phyloP scores from a whole-genome alignment of 2,797 vertebrate species.

The Crossoptilon crossoptilon region DNA sequence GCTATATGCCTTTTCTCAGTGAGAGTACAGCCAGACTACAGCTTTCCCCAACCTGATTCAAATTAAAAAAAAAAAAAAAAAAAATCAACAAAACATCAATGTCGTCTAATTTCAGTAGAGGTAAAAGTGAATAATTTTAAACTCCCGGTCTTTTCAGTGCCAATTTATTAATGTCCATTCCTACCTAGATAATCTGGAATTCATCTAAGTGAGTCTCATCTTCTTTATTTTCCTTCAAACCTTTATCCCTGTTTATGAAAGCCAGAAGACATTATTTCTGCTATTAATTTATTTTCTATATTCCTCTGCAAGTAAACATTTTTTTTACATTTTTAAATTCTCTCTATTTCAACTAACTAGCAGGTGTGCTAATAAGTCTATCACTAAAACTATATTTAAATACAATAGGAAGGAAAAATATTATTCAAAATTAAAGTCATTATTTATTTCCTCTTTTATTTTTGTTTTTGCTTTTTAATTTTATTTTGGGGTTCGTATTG shows the following conservation, averaged over 20 bases:
- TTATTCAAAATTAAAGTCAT: background rate
- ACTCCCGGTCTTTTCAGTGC: background rate
- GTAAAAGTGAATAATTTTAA: background rate
- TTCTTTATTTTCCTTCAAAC: background rate
- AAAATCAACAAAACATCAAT: background rate
- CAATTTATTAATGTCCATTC: background rate
- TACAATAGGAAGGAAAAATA: background rate
- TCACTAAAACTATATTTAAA: background rate
- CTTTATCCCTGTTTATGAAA: background rate
- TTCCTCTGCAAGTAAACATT: background rate
- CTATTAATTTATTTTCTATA: background rate
- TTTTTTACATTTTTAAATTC: background rate
- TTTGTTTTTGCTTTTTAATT: background rate
- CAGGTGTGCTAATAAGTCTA: background rate
- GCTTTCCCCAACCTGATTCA: background rate
- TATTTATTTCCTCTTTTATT: background rate
- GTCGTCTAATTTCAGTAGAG: background rate
- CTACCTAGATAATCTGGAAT: background rate
- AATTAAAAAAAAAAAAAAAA: background rate
- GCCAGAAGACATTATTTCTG: background rate
- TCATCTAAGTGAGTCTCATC: background rate
- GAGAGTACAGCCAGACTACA: background rate
- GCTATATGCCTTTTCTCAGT: background rate
- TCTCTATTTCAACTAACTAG: background rate
- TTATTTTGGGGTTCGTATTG: background rate